Percentiles rank a stretch among this genome's conserved stretches.
Evolutionary conservation across 2,797 vertebrate genomes (phyloP).

Genomic region (Presbytis comata): DNA sequence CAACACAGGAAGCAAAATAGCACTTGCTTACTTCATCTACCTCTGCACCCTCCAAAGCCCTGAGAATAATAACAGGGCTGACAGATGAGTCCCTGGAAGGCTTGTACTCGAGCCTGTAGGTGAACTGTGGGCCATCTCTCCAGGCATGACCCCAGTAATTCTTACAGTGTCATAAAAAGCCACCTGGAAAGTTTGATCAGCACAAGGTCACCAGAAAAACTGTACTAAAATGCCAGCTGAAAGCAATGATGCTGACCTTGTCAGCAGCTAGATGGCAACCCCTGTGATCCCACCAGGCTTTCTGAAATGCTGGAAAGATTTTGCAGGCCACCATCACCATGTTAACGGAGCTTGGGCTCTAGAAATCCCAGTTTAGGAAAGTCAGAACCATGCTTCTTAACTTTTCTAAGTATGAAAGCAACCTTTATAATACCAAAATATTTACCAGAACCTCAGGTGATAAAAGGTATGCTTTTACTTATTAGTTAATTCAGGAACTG

Average conservation of each 20-base stretch:
- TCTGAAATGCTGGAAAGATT: neutral
- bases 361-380: neutral
- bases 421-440: neutral
- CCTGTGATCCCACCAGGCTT: rapidly evolving
- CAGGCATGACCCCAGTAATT: neutral
- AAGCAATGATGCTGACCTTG: rapidly evolving
- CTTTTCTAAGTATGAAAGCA: neutral
- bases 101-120: neutral
- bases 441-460: neutral
- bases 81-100: neutral
- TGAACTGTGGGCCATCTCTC: neutral
- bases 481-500: neutral
- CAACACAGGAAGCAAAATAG: slow-evolving; percentile 17
- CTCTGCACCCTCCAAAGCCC: neutral
- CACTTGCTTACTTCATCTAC: neutral
- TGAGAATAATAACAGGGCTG: neutral
- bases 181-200: neutral
- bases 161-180: neutral
- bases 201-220: neutral
- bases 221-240: rapidly evolving
- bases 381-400: neutral
- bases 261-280: neutral
- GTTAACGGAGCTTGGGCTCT: neutral
- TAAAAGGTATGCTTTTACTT: neutral
- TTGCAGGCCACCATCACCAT: neutral